Percentiles rank a stretch among this genome's conserved stretches.
These are phyloP conservation scores for Campoplex capitator DNA, from an alignment of 2,888 invertebrate species.

Conservation along the genomic window DNA sequence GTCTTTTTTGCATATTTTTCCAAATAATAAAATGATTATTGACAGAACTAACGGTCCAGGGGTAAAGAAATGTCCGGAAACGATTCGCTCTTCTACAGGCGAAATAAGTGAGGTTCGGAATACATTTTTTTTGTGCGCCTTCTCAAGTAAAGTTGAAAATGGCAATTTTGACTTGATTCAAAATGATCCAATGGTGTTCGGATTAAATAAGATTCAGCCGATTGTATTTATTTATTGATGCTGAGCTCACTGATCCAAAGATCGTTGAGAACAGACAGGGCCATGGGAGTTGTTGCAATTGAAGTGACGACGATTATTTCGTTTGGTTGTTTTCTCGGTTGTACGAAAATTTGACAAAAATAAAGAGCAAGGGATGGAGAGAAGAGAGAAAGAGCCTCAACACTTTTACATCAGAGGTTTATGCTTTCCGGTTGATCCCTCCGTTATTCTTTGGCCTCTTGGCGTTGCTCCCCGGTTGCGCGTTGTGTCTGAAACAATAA, in stretches of 20 bases:
- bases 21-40: neutral
- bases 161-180: neutral
- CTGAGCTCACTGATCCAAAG: neutral
- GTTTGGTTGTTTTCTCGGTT: constrained; percentile 44
- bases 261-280: constrained; percentile 43
- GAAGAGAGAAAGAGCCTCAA: constrained; percentile 50
- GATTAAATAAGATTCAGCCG: neutral
- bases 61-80: neutral
- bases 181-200: neutral
- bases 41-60: neutral
- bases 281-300: constrained; percentile 68
- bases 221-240: neutral
- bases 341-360: constrained; percentile 54
- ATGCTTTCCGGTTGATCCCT: constrained; percentile 83
- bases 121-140: too few relatives aligned
- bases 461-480: constrained; percentile 76
- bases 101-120: neutral
- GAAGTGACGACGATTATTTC: constrained; percentile 41
- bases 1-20: neutral
- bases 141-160: neutral
- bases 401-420: constrained; percentile 79
- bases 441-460: constrained; percentile 79
- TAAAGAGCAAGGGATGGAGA: neutral
- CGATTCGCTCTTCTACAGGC: neutral
- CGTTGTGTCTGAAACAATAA: constrained; percentile 82